phyloP scores from a whole-genome alignment of 2,113 vertebrate genomes.

The Opisthocomus hoazin region DNA sequence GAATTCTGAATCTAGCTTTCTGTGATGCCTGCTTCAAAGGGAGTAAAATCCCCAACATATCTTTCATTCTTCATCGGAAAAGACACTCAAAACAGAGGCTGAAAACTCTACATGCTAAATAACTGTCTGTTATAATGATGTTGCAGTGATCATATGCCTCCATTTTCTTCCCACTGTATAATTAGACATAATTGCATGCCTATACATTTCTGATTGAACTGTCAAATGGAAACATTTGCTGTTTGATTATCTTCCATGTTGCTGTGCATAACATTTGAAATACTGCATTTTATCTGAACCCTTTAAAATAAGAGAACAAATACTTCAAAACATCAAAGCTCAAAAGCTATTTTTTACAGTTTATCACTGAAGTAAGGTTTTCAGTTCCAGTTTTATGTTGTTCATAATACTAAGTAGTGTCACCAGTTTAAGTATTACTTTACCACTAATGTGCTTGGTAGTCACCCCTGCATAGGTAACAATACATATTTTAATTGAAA shows the following conservation, averaged over 20 bases:
- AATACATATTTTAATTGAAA: constrained; percentile 28
- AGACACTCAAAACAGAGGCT: not conserved
- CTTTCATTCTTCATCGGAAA: not conserved
- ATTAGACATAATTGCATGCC: not conserved
- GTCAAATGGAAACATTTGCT: not conserved
- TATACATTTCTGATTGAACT: not conserved
- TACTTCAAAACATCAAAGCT: not conserved
- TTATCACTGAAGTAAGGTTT: not conserved
- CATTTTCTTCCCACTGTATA: not conserved
- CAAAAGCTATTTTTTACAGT: not conserved
- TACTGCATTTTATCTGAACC: not conserved
- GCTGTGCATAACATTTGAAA: not conserved
- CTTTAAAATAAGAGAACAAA: not conserved
- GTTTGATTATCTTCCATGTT: not conserved
- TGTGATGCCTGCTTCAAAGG: not conserved
- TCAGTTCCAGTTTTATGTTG: not conserved
- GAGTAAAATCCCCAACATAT: fast-evolving
- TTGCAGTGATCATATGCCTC: not conserved
- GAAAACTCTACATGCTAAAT: not conserved
- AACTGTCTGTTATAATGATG: not conserved
- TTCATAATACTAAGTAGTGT: not conserved
- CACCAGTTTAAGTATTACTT: constrained; percentile 10
- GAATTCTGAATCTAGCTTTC: not conserved
- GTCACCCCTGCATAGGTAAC: not conserved
- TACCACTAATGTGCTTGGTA: not conserved